Evolutionary conservation across 2,888 invertebrate species (phyloP).

Genomic region (Torymus aiolomorphi): DNA sequence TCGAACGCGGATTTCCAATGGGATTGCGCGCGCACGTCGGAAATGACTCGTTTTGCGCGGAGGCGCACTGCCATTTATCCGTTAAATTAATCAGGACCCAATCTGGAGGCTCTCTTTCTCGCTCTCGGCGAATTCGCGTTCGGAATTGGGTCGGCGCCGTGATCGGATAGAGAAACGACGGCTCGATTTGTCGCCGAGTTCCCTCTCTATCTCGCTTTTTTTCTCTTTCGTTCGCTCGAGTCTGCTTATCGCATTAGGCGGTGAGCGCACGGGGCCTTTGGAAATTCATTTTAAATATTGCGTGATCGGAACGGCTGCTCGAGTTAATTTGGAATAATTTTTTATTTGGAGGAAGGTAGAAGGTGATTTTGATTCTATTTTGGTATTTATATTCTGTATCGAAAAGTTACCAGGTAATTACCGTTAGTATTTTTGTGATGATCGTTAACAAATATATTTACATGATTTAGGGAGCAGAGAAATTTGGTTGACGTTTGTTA

Average conservation of each 20-base stretch:
- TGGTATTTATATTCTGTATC: no score
- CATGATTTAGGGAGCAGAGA: no score
- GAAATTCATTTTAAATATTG: no score
- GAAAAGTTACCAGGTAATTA: no score
- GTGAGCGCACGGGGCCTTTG: no score
- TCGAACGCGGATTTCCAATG: not conserved
- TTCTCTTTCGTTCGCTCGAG: not conserved
- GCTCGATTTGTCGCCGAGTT: slow-evolving; percentile 1
- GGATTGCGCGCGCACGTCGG: slow-evolving; percentile 48
- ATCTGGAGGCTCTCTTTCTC: slow-evolving; percentile 55
- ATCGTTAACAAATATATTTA: no score
- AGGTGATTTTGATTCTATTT: no score
- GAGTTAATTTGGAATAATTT: not conserved
- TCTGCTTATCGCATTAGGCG: not conserved
- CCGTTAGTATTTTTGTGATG: no score
- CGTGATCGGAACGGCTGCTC: not conserved
- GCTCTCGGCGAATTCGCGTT: slow-evolving; percentile 20
- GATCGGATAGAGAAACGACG: not conserved
- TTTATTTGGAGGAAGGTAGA: no score
- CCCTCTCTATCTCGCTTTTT: not conserved
- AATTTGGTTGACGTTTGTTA: no score
- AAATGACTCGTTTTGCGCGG: slow-evolving; percentile 56
- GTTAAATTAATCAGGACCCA: slow-evolving; percentile 64
- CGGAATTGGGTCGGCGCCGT: slow-evolving; percentile 32
- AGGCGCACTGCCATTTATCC: slow-evolving; percentile 55